Evolutionary conservation across 2,888 invertebrate species (phyloP).

Genomic region (Andrena trimmerana): DNA sequence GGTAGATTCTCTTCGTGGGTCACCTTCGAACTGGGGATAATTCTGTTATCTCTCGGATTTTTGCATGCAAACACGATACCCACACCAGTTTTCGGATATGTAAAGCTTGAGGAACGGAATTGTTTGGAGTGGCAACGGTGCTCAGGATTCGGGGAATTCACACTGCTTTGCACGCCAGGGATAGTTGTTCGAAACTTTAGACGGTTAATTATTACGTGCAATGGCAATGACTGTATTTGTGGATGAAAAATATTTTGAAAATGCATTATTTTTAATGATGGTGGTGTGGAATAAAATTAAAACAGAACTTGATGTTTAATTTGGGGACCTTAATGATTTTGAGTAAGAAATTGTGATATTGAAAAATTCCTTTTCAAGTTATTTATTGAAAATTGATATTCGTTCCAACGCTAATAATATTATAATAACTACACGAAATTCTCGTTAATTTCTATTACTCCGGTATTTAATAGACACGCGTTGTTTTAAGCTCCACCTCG

Average conservation of each 20-base stretch:
- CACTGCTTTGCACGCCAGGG: background rate
- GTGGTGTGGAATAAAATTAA: background rate
- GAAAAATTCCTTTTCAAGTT: too few species aligned
- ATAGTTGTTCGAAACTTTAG: constrained; percentile 3
- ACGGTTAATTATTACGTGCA: constrained; percentile 1
- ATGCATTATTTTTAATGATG: background rate
- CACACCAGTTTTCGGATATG: constrained; percentile 1
- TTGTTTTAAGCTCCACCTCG: too few species aligned
- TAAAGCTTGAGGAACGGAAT: too few species aligned
- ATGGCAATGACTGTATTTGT: background rate
- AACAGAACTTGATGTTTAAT: background rate
- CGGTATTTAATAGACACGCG: too few species aligned
- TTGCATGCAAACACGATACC: background rate
- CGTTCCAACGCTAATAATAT: too few species aligned
- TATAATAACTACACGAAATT: too few species aligned
- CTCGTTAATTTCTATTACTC: too few species aligned
- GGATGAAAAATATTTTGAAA: background rate
- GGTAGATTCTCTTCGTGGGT: constrained; percentile 21
- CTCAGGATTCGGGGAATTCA: constrained; percentile 6
- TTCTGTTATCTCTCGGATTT: constrained; percentile 37
- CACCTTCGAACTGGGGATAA: constrained; percentile 46
- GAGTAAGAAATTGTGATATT: too few species aligned
- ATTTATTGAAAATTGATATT: too few species aligned
- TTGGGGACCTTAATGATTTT: too few species aligned
- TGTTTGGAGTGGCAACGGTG: background rate